These are phyloP conservation scores for Pristionchus exspectatus DNA, from an alignment of 2,888 invertebrate species.

Conservation along the genomic window DNA sequence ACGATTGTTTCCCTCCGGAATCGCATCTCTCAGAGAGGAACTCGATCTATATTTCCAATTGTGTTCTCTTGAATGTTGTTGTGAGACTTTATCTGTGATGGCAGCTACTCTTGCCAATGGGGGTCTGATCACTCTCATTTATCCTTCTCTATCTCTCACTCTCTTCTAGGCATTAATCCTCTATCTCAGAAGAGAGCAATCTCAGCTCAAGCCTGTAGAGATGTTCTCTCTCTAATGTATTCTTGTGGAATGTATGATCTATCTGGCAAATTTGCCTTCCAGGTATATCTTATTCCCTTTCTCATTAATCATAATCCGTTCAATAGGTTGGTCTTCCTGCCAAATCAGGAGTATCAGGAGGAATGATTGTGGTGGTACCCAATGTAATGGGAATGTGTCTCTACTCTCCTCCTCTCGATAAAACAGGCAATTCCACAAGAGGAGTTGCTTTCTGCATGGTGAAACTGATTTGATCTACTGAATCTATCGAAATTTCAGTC, in stretches of 20 bases:
- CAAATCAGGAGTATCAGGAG: constrained; percentile 87
- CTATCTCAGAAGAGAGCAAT: constrained; percentile 94
- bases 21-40: constrained; percentile 80
- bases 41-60: constrained; percentile 83
- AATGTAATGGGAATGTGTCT: constrained; percentile 96
- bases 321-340: constrained; percentile 83
- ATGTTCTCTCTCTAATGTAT: constrained; percentile 96
- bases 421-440: constrained; percentile 91
- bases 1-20: constrained; percentile 29
- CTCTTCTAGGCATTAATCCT: constrained; percentile 87
- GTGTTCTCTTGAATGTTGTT: constrained; percentile 94
- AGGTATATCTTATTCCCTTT: constrained; percentile 56
- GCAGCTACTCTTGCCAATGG: constrained; percentile 96
- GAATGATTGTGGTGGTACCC: constrained; percentile 93
- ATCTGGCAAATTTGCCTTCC: constrained; percentile 84
- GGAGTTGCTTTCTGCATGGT: constrained; percentile 93
- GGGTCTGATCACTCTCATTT: constrained; percentile 81
- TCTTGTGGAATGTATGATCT: constrained; percentile 95
- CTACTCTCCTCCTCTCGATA: constrained; percentile 94
- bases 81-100: constrained; percentile 93
- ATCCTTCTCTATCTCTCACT: neutral
- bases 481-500: constrained; percentile 26
- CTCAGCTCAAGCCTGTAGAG: constrained; percentile 91
- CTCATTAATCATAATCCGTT: neutral
- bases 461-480: constrained; percentile 80